Percentiles rank a stretch among this genome's conserved stretches.
Evolutionary conservation across 2,797 vertebrate genomes (phyloP).

Genomic region (Myoxocephalus aenaeus): DNA sequence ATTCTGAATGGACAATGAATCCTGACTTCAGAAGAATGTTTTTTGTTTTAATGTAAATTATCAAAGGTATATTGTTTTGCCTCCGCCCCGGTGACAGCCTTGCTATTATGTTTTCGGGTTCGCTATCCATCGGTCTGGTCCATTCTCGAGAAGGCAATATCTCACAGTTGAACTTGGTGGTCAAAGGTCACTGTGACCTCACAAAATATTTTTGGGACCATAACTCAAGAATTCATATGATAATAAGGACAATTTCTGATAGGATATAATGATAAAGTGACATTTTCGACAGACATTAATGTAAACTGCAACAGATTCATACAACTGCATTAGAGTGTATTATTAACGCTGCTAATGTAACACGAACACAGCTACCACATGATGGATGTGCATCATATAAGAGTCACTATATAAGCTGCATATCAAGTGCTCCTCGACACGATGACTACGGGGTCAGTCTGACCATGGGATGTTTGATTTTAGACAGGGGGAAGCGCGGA

Average conservation of each 20-base stretch:
- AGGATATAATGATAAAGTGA: neutral
- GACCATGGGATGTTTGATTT: conserved; percentile 43
- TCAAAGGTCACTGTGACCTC: neutral
- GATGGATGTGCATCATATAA: neutral
- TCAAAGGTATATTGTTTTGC: neutral
- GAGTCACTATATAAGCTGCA: neutral
- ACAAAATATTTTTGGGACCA: neutral
- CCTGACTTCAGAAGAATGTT: neutral
- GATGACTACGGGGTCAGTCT: conserved; percentile 4
- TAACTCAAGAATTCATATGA: neutral
- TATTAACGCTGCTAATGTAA: neutral
- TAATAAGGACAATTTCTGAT: neutral
- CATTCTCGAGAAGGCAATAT: neutral
- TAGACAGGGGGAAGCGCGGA: conserved; percentile 91
- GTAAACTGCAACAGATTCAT: neutral
- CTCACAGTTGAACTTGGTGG: neutral
- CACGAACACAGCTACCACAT: neutral
- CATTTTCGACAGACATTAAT: neutral
- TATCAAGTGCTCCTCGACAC: neutral
- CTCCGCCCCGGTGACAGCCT: no score
- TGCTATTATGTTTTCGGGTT: neutral
- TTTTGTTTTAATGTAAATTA: neutral
- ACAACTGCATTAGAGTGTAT: neutral
- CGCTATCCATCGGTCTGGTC: neutral
- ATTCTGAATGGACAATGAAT: neutral